Evolutionary conservation across 1,140 invertebrate genomes (phyloP).

Genomic region (Drosophila repletoides): DNA sequence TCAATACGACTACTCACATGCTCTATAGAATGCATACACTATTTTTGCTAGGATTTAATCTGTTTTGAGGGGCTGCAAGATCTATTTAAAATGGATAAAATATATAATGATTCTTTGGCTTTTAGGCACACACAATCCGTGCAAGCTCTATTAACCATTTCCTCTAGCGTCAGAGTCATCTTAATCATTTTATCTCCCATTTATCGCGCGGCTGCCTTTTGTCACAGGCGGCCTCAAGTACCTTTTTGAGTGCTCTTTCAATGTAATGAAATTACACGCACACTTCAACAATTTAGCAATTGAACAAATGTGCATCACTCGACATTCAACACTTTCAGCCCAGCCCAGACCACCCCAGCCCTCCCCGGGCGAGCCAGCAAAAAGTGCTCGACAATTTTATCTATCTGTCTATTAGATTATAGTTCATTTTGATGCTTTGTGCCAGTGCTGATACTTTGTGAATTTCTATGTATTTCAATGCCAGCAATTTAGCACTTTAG

Average conservation of each 20-base stretch:
- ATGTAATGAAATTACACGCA: constrained; percentile 74
- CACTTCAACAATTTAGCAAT: constrained; percentile 76
- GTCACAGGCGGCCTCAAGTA: constrained; percentile 20
- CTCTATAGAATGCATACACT: too few relatives aligned
- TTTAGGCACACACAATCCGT: not conserved
- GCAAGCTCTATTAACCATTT: constrained; percentile 17
- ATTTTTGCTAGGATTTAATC: too few relatives aligned
- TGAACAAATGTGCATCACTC: constrained; percentile 49
- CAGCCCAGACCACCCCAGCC: too few relatives aligned
- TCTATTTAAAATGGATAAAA: too few relatives aligned
- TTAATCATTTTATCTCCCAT: constrained; percentile 21
- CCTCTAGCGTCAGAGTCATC: constrained; percentile 6
- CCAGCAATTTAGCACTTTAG: constrained; percentile 70
- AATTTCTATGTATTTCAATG: constrained; percentile 61
- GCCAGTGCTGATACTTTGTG: too few relatives aligned
- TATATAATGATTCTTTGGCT: too few relatives aligned
- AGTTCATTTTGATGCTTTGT: constrained; percentile 7
- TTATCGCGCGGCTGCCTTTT: constrained; percentile 22
- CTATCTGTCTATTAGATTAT: constrained; percentile 32
- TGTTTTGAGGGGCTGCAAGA: too few relatives aligned
- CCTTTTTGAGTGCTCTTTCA: not conserved
- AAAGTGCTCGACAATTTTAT: not conserved
- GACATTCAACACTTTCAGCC: constrained; percentile 21
- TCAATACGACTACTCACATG: too few relatives aligned
- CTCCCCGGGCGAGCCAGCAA: too few relatives aligned